Conservation (phyloP, 2,113 vertebrate species). For the Chaetops frenatus region DNA sequence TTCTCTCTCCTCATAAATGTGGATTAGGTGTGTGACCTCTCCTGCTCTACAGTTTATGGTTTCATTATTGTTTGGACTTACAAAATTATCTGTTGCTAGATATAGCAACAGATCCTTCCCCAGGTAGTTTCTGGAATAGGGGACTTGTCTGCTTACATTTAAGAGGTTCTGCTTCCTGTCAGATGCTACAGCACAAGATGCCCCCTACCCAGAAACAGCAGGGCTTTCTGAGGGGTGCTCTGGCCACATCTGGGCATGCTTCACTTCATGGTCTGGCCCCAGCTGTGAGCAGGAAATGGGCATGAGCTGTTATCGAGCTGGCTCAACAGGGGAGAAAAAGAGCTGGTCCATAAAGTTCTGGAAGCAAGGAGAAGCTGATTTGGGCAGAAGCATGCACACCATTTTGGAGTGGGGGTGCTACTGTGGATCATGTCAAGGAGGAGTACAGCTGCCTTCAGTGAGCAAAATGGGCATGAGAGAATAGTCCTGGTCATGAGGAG, state of each 20-base stretch:
- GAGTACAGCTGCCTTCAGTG: fast-evolving
- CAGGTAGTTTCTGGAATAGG: not conserved
- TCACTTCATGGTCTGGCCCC: not conserved
- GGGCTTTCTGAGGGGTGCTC: not conserved
- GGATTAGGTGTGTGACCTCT: not conserved
- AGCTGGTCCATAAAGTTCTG: not conserved
- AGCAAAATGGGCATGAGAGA: not conserved
- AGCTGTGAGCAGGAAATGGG: not conserved
- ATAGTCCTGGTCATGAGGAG: not conserved
- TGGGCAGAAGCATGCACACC: fast-evolving
- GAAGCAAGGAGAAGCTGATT: not conserved
- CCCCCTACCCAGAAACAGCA: not conserved
- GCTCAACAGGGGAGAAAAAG: not conserved
- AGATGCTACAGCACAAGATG: not conserved
- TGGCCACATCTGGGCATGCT: not conserved
- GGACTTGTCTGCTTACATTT: not conserved
- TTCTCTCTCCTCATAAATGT: not conserved
- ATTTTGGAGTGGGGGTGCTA: not conserved
- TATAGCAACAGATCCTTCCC: not conserved
- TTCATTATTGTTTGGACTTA: not conserved
- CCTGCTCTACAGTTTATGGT: not conserved
- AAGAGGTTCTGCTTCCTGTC: not conserved
- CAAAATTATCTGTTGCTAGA: not conserved
- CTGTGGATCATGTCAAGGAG: not conserved
- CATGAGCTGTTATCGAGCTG: not conserved